phyloP scores from a whole-genome alignment of 2,113 vertebrate genomes.

The Martes martes region DNA sequence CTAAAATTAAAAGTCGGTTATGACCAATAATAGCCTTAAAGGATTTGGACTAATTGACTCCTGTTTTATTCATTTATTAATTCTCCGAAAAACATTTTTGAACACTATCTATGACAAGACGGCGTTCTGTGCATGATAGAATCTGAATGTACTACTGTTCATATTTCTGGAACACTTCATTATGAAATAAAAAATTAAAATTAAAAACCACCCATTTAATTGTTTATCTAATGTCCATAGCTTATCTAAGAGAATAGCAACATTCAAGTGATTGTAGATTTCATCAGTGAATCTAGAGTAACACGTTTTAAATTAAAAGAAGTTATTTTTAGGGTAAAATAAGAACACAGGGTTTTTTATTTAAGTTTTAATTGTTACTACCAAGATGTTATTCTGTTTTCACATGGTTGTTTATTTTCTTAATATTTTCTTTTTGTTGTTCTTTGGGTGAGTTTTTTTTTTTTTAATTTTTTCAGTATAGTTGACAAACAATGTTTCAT shows the following conservation, averaged over 20 bases:
- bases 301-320: not conserved
- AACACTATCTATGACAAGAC: not conserved
- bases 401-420: not conserved
- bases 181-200: not conserved
- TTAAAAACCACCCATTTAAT: not conserved
- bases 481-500: not conserved
- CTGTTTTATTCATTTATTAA: not conserved
- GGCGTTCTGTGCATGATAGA: not conserved
- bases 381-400: not conserved
- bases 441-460: not conserved
- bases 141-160: not conserved
- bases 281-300: not conserved
- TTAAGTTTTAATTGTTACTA: not conserved
- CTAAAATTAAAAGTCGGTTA: not conserved
- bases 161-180: not conserved
- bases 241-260: not conserved
- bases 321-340: not conserved
- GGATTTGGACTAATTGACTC: not conserved
- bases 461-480: not conserved
- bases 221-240: not conserved
- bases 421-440: not conserved
- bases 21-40: not conserved
- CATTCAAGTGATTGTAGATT: not conserved
- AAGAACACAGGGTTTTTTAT: not conserved
- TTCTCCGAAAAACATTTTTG: not conserved